Evolutionary conservation across 2,113 vertebrate species (phyloP).

Genomic region (Oreochromis tanganicae): DNA sequence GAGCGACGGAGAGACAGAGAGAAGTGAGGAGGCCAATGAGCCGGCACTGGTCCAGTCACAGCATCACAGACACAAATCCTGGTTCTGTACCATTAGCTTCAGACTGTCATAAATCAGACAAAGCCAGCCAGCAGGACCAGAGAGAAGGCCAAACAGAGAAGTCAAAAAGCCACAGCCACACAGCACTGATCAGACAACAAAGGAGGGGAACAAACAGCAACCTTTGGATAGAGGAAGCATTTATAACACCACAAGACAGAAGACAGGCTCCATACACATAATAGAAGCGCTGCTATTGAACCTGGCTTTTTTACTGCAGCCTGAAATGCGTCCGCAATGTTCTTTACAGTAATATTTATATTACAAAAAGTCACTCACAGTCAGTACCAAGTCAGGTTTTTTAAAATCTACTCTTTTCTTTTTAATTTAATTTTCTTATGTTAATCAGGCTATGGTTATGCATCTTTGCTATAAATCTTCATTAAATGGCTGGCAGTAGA

Average conservation of each 20-base stretch:
- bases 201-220: conserved; percentile 12
- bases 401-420: background rate
- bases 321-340: background rate
- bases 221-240: conserved; percentile 22
- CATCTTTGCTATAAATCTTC: background rate
- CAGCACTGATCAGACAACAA: conserved; percentile 25
- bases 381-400: background rate
- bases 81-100: conserved; percentile 69
- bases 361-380: background rate
- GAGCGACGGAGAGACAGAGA: conserved; percentile 1
- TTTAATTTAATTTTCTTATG: background rate
- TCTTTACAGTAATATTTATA: background rate
- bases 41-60: conserved; percentile 58
- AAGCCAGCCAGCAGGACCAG: conserved; percentile 26
- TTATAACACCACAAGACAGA: conserved; percentile 22
- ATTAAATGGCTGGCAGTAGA: background rate
- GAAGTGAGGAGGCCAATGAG: conserved; percentile 57
- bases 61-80: conserved; percentile 64
- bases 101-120: conserved; percentile 60
- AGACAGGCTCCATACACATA: background rate
- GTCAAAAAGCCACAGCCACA: conserved; percentile 38
- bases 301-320: background rate
- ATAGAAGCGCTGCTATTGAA: background rate
- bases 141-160: conserved; percentile 49
- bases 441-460: background rate